Conservation (phyloP, 2,113 vertebrate genomes). For the Eulacestoma nigropectus region DNA sequence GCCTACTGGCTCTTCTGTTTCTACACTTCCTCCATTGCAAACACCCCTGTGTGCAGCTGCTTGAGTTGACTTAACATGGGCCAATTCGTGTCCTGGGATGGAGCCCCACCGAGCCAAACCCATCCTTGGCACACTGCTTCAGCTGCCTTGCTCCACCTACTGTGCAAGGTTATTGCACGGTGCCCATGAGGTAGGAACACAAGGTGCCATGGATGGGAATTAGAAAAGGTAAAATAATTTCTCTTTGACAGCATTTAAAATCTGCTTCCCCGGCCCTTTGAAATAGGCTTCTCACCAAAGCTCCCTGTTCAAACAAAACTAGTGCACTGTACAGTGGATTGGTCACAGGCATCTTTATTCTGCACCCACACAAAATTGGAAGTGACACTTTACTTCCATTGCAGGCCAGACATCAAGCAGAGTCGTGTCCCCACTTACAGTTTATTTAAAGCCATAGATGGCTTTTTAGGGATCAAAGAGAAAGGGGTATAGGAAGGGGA, state of each 20-base stretch:
- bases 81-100: not conserved
- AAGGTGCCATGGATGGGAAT: not conserved
- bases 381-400: constrained; percentile 49
- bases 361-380: constrained; percentile 58
- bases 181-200: not conserved
- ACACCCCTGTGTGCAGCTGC: not conserved
- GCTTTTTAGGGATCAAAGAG: constrained; percentile 54
- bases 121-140: not conserved
- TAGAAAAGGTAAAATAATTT: not conserved
- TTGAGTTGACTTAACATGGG: not conserved
- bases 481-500: not conserved
- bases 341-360: constrained; percentile 61
- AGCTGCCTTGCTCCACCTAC: not conserved
- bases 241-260: constrained; percentile 16
- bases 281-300: constrained; percentile 26
- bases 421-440: not conserved
- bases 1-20: not conserved
- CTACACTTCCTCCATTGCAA: not conserved
- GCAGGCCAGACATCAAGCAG: constrained; percentile 48
- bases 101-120: rapidly evolving
- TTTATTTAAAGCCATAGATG: constrained; percentile 47
- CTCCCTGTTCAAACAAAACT: constrained; percentile 10
- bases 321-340: not conserved
- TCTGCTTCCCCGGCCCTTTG: not conserved
- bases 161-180: not conserved